Percentiles rank a stretch among this genome's conserved stretches.
Conservation (phyloP, 2,113 vertebrate genomes). For the Mohoua ochrocephala region DNA sequence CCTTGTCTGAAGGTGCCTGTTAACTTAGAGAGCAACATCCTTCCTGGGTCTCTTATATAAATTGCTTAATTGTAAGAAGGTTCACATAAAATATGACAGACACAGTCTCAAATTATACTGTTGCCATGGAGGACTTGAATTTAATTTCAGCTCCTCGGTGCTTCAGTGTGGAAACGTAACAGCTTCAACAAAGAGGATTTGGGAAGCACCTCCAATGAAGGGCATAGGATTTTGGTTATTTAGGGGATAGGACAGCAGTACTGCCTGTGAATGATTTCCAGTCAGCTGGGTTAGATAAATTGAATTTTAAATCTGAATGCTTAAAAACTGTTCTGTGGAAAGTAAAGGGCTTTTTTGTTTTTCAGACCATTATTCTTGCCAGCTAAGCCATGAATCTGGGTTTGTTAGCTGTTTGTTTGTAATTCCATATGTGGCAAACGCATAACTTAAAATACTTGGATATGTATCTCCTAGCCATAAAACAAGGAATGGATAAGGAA, state of each 20-base stretch:
- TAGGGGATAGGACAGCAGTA: background rate
- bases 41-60: conserved; percentile 13
- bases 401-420: background rate
- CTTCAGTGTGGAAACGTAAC: background rate
- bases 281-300: background rate
- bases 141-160: background rate
- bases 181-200: background rate
- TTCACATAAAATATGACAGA: conserved; percentile 21
- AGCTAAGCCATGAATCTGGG: background rate
- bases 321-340: background rate
- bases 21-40: background rate
- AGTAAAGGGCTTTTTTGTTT: background rate
- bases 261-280: background rate
- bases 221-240: background rate
- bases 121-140: conserved; percentile 10
- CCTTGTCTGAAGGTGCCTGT: background rate
- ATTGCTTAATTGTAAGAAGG: conserved; percentile 3
- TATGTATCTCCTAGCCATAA: background rate
- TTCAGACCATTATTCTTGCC: background rate
- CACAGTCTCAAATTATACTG: background rate
- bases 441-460: background rate
- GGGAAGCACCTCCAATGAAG: background rate
- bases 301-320: background rate
- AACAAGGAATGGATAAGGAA: background rate
- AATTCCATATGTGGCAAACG: background rate